phyloP scores from a whole-genome alignment of 1,140 invertebrate genomes.

The Chironomus striatipennis region DNA sequence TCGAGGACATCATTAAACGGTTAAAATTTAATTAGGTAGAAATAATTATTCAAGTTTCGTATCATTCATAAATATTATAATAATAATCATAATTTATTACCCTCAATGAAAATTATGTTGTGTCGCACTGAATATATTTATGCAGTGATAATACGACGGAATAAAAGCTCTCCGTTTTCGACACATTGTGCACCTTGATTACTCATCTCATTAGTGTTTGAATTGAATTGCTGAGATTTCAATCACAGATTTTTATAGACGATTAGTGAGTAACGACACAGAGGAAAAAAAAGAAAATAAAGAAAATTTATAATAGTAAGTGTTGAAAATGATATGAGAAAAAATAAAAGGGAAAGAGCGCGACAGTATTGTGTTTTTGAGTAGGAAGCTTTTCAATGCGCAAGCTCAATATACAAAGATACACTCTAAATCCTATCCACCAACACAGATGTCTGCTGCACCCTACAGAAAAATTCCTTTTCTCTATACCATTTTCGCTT shows the following conservation, averaged over 20 bases:
- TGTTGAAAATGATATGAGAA: neutral
- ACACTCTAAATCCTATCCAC: neutral
- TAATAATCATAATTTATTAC: no score
- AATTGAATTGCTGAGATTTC: neutral
- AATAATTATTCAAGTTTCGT: no score
- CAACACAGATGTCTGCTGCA: neutral
- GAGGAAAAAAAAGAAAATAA: neutral
- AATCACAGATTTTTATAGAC: neutral
- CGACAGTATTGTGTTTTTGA: neutral
- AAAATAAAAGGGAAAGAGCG: neutral
- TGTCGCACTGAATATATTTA: no score
- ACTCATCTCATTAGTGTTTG: neutral
- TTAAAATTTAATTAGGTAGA: no score
- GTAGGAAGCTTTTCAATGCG: neutral
- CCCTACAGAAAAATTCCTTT: neutral
- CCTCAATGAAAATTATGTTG: no score
- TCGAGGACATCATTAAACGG: no score
- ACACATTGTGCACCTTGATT: neutral
- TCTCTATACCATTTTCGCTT: neutral
- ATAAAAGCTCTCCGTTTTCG: no score
- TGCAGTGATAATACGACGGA: no score
- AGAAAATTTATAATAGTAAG: neutral
- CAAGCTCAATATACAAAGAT: neutral
- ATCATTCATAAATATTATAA: no score
- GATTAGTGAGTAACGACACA: neutral